Conservation (phyloP, 2,113 vertebrate species). For the Coreoperca whiteheadi region DNA sequence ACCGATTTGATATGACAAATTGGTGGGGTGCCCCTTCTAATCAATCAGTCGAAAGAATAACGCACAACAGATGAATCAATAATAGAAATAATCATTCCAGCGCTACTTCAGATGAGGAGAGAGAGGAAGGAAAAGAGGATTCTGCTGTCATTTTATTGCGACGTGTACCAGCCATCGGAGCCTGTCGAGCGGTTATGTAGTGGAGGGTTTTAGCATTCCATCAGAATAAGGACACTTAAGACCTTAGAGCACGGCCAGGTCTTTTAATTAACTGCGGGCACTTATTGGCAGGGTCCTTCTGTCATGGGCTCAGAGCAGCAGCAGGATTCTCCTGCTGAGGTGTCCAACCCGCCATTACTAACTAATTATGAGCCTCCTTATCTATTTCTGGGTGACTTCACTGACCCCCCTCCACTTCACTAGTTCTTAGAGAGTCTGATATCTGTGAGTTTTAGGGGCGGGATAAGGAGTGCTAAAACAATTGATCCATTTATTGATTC, state of each 20-base stretch:
- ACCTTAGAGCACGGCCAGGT: conserved; percentile 51
- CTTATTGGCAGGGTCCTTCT: conserved; percentile 57
- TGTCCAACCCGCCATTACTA: conserved; percentile 52
- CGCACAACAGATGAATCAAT: not conserved
- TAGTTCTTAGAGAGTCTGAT: conserved; percentile 6
- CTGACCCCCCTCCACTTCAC: conserved; percentile 44
- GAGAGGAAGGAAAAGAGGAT: not conserved
- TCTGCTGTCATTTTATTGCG: not conserved
- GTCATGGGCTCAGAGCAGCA: conserved; percentile 1
- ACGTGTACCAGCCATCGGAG: not conserved
- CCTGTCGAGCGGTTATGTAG: not conserved
- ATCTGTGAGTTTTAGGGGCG: not conserved
- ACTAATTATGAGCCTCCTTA: conserved; percentile 69
- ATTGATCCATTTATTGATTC: conserved; percentile 33
- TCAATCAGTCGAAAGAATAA: not conserved
- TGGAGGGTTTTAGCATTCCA: conserved; percentile 49
- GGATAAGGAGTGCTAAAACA: conserved; percentile 9
- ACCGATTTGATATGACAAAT: not conserved
- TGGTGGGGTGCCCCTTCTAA: not conserved
- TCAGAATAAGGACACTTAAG: conserved; percentile 53
- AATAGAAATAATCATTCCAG: not conserved
- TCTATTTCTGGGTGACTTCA: conserved; percentile 51
- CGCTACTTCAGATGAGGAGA: not conserved
- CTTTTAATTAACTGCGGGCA: conserved; percentile 74
- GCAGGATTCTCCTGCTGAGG: conserved; percentile 39